Evolutionary conservation across 1,140 invertebrate genomes (phyloP).

Genomic region (Cepaea nemoralis): DNA sequence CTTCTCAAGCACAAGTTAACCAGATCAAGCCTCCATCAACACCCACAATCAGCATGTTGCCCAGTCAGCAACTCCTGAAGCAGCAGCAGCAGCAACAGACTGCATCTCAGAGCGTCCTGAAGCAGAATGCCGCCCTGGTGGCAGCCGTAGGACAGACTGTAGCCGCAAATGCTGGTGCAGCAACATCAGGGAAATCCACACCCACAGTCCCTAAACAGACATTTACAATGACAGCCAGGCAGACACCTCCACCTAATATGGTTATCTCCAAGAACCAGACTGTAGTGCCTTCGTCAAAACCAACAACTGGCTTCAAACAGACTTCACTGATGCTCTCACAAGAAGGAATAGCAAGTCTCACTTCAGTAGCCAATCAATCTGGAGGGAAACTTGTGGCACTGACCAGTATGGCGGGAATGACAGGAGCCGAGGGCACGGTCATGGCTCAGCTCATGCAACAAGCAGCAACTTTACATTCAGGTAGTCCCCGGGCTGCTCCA

Average conservation of each 20-base stretch:
- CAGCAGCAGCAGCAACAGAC: constrained; percentile 32
- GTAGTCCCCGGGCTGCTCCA: neutral
- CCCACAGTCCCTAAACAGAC: constrained; percentile 34
- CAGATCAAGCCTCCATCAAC: neutral
- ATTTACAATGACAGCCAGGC: constrained; percentile 36
- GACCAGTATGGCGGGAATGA: constrained; percentile 29
- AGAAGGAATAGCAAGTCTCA: constrained; percentile 39
- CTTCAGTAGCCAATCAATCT: constrained; percentile 29
- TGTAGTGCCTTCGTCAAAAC: constrained; percentile 14
- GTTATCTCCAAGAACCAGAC: constrained; percentile 32
- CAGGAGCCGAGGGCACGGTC: constrained; percentile 52
- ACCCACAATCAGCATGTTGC: constrained; percentile 40
- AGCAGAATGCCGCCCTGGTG: constrained; percentile 38
- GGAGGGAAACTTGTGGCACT: constrained; percentile 44
- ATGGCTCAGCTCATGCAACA: constrained; percentile 65
- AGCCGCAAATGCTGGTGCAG: constrained; percentile 11
- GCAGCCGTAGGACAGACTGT: constrained; percentile 39
- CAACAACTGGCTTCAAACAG: constrained; percentile 28
- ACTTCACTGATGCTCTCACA: constrained; percentile 41
- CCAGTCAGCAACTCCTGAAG: constrained; percentile 32
- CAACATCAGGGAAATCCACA: constrained; percentile 15
- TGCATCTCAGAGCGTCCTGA: constrained; percentile 35
- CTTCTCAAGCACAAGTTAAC: neutral
- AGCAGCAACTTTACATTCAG: constrained; percentile 48
- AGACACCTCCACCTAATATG: constrained; percentile 39